These are phyloP conservation scores for Anhinga anhinga DNA, from an alignment of 2,113 vertebrate species.

Conservation along the genomic window DNA sequence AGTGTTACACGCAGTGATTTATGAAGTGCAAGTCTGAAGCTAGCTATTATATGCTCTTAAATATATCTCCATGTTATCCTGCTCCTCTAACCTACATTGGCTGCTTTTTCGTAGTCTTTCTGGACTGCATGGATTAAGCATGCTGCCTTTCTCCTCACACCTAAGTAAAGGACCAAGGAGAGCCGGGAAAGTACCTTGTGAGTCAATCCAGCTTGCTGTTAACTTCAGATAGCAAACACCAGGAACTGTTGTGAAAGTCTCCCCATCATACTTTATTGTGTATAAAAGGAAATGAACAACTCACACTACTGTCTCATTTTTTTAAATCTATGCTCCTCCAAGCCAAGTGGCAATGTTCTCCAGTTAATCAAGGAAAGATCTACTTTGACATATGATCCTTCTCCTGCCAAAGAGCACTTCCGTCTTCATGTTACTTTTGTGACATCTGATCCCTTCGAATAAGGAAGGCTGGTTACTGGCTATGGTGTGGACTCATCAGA, in stretches of 20 bases:
- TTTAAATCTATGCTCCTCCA: not conserved
- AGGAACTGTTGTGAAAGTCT: not conserved
- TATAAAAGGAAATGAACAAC: not conserved
- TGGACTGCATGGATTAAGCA: not conserved
- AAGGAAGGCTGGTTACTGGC: not conserved
- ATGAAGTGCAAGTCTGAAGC: not conserved
- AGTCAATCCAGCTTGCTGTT: not conserved
- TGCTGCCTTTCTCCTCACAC: not conserved
- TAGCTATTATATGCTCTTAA: not conserved
- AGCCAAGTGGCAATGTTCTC: not conserved
- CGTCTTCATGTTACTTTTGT: not conserved
- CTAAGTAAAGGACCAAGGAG: not conserved
- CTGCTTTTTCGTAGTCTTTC: not conserved
- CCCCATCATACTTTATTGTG: not conserved
- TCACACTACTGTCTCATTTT: not conserved
- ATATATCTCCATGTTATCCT: not conserved
- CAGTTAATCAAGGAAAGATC: not conserved
- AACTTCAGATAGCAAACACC: not conserved
- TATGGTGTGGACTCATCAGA: not conserved
- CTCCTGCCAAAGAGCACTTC: constrained; percentile 3
- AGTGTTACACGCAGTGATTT: not conserved
- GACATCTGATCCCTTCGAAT: not conserved
- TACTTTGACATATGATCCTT: not conserved
- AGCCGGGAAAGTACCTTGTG: not conserved
- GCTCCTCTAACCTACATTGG: not conserved